Base-by-base conservation (phyloP, 2,113 vertebrate species). In the Vidua macroura region DNA sequence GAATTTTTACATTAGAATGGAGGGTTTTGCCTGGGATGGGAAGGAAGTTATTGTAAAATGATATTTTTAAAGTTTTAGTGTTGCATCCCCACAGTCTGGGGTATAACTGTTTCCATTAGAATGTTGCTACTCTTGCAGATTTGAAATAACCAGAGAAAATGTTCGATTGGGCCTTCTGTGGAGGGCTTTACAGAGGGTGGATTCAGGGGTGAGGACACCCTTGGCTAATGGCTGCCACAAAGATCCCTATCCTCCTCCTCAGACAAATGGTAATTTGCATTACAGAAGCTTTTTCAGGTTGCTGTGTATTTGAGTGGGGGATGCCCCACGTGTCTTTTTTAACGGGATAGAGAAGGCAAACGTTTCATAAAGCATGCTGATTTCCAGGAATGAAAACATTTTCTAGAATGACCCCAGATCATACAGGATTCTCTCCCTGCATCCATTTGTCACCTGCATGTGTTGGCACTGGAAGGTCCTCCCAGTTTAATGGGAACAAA, bases 201-300 rank as follows among this genome's bases (percentile, higher is more conserved):
- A 10, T 60, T 78, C 39, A 7, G 49, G 64, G 49, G 3, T 80
- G 68, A 64, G 27, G 70, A 55, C 56, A 49, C 43, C 70, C 62
- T 43, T 77, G 73, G 76, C 49, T 94, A 15, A 60, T 89, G 64
- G 72, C 70, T 86, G 82, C 69, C 67, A 51, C 73, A 84, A 63
- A 94, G 79, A 83, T 55, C 68, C 41, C 64, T 86, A 46, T 89
- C 80, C 72, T 89, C 23, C 64, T 87, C 41, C 20, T 69, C 10
- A n/a, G 74, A 84, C 79, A 94, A 95, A 88, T 6, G 41, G 43
- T 90, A 7, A 87, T 96, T 95, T 96, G 73, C 92, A 90, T 93
- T 95, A 92, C 70, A 92, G 68, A 93, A 77, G 31, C 80, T 73
- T 14, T 14, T 80, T 66, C 2, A 6, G 63, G 6, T 86, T 46